Conservation (phyloP, 2,797 vertebrate species). For the Uromys caudimaculatus region DNA sequence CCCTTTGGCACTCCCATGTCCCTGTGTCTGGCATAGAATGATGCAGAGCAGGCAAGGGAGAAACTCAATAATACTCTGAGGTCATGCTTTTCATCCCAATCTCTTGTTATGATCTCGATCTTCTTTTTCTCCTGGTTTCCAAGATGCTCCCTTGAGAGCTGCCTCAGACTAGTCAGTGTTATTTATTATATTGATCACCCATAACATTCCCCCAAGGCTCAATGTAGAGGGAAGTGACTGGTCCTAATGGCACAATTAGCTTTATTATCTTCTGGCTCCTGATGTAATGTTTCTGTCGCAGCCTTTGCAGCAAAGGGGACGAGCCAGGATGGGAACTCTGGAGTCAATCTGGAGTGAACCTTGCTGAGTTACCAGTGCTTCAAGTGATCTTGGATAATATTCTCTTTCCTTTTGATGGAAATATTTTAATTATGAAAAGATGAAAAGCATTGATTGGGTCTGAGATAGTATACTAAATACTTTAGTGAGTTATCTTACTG, state of each 20-base stretch:
- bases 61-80: not conserved
- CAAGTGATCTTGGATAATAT: not conserved
- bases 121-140: constrained; percentile 64
- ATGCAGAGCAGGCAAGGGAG: not conserved
- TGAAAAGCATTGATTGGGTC: not conserved
- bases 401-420: not conserved
- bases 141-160: constrained; percentile 63
- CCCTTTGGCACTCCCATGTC: not conserved
- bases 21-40: not conserved
- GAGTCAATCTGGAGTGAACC: not conserved
- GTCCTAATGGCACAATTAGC: constrained; percentile 74
- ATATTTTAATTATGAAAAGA: constrained; percentile 45
- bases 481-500: not conserved
- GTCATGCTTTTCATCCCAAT: not conserved
- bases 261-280: constrained; percentile 73
- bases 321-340: not conserved
- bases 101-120: constrained; percentile 16
- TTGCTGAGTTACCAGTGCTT: not conserved
- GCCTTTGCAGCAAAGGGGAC: constrained; percentile 8
- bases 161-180: constrained; percentile 60
- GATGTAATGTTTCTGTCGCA: constrained; percentile 50
- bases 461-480: not conserved
- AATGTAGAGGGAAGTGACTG: constrained; percentile 65
- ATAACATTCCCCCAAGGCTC: constrained; percentile 74
- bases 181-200: constrained; percentile 76